phyloP scores from a whole-genome alignment of 2,888 invertebrate species.

The Encarsia formosa region DNA sequence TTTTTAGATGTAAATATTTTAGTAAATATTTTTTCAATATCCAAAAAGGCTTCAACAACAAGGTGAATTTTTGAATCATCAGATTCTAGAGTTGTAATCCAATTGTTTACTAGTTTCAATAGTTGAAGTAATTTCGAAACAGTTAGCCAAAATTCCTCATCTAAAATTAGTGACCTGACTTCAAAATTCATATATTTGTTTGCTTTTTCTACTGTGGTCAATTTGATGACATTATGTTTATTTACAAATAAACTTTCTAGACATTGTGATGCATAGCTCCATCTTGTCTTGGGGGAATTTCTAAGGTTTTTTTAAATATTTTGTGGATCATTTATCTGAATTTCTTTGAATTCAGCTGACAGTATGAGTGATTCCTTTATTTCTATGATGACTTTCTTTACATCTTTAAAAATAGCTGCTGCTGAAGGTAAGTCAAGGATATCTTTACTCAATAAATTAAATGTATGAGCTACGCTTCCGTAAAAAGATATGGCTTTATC shows the following conservation, averaged over 20 bases:
- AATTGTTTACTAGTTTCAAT: slow-evolving; percentile 15
- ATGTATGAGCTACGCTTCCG: slow-evolving; percentile 27
- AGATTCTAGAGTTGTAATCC: slow-evolving; percentile 19
- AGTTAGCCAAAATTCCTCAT: slow-evolving; percentile 14
- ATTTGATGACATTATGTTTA: slow-evolving; percentile 26
- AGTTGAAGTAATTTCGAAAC: slow-evolving; percentile 10
- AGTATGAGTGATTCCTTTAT: slow-evolving; percentile 28
- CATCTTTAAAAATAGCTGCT: slow-evolving; percentile 12
- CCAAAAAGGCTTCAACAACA: slow-evolving; percentile 17
- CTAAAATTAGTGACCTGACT: slow-evolving; percentile 10
- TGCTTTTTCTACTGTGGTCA: slow-evolving; percentile 19
- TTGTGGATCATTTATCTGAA: slow-evolving; percentile 12
- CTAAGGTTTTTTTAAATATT: slow-evolving; percentile 19
- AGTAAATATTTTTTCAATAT: slow-evolving; percentile 16
- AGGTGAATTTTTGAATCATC: slow-evolving; percentile 20
- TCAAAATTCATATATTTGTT: slow-evolving; percentile 6
- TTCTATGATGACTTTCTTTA: slow-evolving; percentile 25
- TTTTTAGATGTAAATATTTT: slow-evolving; percentile 11
- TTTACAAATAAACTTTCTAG: slow-evolving; percentile 25
- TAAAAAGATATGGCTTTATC: slow-evolving; percentile 23
- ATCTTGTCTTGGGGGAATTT: slow-evolving; percentile 26
- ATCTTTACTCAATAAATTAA: slow-evolving; percentile 32
- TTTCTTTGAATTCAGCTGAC: slow-evolving; percentile 20
- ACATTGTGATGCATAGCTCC: slow-evolving; percentile 25
- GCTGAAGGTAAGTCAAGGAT: slow-evolving; percentile 15